Evolutionary conservation across 2,797 vertebrate species (phyloP).

Genomic region (Microctenopoma stevenorrisi): DNA sequence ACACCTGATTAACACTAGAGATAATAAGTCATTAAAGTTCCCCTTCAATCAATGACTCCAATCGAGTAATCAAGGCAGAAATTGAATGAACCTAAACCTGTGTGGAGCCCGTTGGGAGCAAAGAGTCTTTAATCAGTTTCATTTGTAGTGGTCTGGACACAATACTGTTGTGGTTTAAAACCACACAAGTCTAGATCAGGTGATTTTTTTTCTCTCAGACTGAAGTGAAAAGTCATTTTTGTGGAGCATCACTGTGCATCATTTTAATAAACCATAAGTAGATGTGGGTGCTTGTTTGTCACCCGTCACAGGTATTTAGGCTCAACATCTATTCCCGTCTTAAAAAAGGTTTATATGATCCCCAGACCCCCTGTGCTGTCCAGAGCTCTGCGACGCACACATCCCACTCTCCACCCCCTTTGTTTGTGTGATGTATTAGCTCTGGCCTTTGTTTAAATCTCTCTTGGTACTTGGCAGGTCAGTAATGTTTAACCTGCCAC

Average conservation of each 20-base stretch:
- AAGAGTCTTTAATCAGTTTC: conserved; percentile 70
- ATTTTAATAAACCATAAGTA: conserved; percentile 37
- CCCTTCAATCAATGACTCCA: conserved; percentile 81
- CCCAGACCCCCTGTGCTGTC: conserved; percentile 12
- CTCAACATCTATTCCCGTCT: conserved; percentile 10
- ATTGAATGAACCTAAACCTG: conserved; percentile 76
- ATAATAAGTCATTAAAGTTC: conserved; percentile 85
- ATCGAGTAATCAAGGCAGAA: conserved; percentile 78
- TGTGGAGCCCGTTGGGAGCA: conserved; percentile 59
- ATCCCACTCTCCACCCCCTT: conserved; percentile 8
- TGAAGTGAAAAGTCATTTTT: conserved; percentile 24
- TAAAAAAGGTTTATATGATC: conserved; percentile 31
- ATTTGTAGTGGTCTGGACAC: conserved; percentile 51
- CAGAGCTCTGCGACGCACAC: conserved; percentile 20
- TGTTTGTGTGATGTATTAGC: conserved; percentile 53
- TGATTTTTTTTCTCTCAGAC: conserved; percentile 23
- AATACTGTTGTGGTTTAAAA: conserved; percentile 43
- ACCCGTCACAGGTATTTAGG: conserved; percentile 14
- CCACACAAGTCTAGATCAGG: conserved; percentile 8
- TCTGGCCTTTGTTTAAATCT: conserved; percentile 68
- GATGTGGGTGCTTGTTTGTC: neutral
- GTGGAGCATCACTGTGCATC: conserved; percentile 2
- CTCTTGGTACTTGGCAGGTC: conserved; percentile 67
- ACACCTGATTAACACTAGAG: conserved; percentile 84
- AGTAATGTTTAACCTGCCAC: conserved; percentile 73